Evolutionary conservation across 2,113 vertebrate species (phyloP), one percentile per base, ranked within the genome.

Genomic region (Nycticryphes semicollaris): DNA sequence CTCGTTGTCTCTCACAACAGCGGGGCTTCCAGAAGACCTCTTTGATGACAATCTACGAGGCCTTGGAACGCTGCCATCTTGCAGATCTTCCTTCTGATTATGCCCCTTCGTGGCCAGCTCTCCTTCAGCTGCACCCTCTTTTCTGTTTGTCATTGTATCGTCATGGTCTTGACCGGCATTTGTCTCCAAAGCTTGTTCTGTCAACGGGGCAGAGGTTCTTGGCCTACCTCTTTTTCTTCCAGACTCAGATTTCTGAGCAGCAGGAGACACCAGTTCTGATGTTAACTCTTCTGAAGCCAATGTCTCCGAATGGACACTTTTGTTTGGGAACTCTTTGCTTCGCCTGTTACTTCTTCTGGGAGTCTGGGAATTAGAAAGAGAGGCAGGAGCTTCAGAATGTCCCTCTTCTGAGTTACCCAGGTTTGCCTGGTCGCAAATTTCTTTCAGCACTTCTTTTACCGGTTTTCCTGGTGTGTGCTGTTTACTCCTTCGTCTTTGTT

Each of bases 1-100:
- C 19, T 94, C 94, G 4, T 62, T 18, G 33, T 39, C 74, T 37
- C 72, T 27, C 30, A 72, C 90, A 41, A 51, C 68, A 57, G 54
- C 0, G 35, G 21, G 30, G 28, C 73, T 96, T 41, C 87, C 96
- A 5, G 94, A 70, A 37, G 82, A 90, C 12, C 74, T 95, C 90
- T 87, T 97, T 24, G 95, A 96, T 6, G 98, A 98, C 24, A 66
- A 12, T 28, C 83, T 98, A 12, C 3, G 48, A 73, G 68, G 84
- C 20, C 16, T 48, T 4, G 0, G 0, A 50, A 24, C 33, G 53
- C 9, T 2, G 27, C 21, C 35, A 70, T 21, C 90, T 83, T 76
- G 81, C 56, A 67, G 3, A 25, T 14, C 56, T 50, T 56, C 19
- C 6, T 64, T 25, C 69, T 86, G 89, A 8, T 23, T 28, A 62